Evolutionary conservation across 2,113 vertebrate genomes (phyloP), one percentile per base, ranked within the genome.

Genomic region (Aegithalos caudatus): DNA sequence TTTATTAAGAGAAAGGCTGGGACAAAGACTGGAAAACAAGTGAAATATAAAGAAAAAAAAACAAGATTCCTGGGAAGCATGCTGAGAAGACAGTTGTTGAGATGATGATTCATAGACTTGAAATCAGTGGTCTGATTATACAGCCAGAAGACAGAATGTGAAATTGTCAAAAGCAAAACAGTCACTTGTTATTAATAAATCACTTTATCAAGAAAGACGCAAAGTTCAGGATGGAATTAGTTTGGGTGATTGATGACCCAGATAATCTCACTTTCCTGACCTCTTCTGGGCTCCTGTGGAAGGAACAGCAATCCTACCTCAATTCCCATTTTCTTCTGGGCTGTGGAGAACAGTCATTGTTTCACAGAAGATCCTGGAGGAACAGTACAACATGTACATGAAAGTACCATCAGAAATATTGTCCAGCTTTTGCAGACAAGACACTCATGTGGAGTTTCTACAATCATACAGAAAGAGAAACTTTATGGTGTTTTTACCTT

Each of bases 341-440:
- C 91, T 98, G n/a, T 98, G 98, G 92, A 97, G 97, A 81, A 98
- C 98, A 97, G 97, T 97, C 7, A 97, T 97, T 79, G 50, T 97
- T 4, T 81, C 97, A 13, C 97, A 92, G 89, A 93, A 96, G 57
- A 76, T 57, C 0, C 58, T 94, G 40, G 92, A 94, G 28, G 61
- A 94, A 5, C 81, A 90, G 19, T 72, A 91, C 1, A 83, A 97
- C 1, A 88, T 97, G 22, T 98, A 97, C 62, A 92, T 97, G 95
- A 98, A 98, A 81, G 98, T 97, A 51, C 97, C 97, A 35, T 97
- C 98, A 0, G 47, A 98, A 95, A 97, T 64, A 95, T 79, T 97
- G 81, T 72, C 81, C 79, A 85, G 61, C 58, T 97, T 98, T 82
- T 98, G 98, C 73, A 92, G 66, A 74, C 33, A 93, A 47, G 93